These are phyloP conservation scores for Bilobella aurantiaca DNA, from an alignment of 1,140 invertebrate species.

Conservation along the genomic window DNA sequence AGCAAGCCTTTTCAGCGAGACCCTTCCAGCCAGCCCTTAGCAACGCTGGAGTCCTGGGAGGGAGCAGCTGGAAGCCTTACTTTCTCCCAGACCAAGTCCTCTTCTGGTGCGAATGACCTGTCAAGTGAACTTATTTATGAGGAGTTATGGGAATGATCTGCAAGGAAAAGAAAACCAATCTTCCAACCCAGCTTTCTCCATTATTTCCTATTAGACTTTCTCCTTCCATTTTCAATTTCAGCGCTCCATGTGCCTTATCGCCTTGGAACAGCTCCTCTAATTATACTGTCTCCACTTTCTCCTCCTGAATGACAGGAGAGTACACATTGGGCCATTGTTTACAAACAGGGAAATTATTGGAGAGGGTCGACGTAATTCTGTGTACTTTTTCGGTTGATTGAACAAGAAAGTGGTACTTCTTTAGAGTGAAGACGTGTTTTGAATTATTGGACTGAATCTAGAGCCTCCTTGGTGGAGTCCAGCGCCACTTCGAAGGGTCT, in stretches of 20 bases:
- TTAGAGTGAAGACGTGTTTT: background rate
- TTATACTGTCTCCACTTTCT: no score
- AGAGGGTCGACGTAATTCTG: background rate
- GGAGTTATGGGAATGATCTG: conserved; percentile 8
- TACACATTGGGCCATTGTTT: no score
- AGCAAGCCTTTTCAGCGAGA: no score
- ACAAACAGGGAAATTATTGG: no score
- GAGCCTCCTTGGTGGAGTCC: no score
- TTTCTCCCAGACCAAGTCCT: background rate
- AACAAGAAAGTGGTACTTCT: background rate
- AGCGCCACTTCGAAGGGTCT: no score
- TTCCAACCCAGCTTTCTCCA: background rate
- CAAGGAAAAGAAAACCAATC: conserved; percentile 1
- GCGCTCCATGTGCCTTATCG: background rate
- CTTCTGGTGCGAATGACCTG: background rate
- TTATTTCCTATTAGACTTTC: no score
- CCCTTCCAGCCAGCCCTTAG: no score
- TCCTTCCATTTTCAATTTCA: background rate
- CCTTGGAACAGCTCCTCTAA: no score
- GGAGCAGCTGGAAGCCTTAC: no score
- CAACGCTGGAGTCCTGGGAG: no score
- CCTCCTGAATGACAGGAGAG: no score
- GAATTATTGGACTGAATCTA: background rate
- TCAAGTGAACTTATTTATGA: background rate
- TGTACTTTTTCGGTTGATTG: background rate